Evolutionary conservation across 1,140 invertebrate species (phyloP).

Genomic region (Habropoda laboriosa): DNA sequence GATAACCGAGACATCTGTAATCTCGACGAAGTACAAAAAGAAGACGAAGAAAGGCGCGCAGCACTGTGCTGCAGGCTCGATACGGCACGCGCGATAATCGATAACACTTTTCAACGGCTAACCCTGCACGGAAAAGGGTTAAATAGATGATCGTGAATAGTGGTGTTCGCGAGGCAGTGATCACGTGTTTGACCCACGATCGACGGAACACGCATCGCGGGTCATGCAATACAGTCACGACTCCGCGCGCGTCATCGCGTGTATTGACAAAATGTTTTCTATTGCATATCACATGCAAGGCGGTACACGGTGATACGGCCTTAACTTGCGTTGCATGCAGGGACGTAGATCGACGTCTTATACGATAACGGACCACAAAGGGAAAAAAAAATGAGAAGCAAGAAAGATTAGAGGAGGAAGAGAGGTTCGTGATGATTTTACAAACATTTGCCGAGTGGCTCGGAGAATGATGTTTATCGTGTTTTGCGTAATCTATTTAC

Average conservation of each 20-base stretch:
- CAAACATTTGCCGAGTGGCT: not conserved
- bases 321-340: constrained; percentile 10
- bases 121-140: constrained; percentile 22
- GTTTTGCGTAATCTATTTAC: not conserved
- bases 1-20: not conserved
- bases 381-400: not conserved
- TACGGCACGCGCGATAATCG: constrained; percentile 1
- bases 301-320: constrained; percentile 43
- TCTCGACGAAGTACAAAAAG: not conserved
- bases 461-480: not conserved
- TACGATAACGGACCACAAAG: not conserved
- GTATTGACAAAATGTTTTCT: constrained; percentile 54
- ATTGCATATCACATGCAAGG: constrained; percentile 47
- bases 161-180: constrained; percentile 17
- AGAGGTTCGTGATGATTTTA: not conserved
- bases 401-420: no score
- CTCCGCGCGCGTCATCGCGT: constrained; percentile 39
- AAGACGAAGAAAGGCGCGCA: not conserved
- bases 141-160: constrained; percentile 12
- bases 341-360: constrained; percentile 28
- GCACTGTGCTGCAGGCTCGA: not conserved
- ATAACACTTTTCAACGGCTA: constrained; percentile 15
- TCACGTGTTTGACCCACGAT: constrained; percentile 52
- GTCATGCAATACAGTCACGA: constrained; percentile 40
- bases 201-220: constrained; percentile 43